These are phyloP conservation scores for Sclerurus mexicanus DNA, from an alignment of 2,113 vertebrate species.

Conservation along the genomic window DNA sequence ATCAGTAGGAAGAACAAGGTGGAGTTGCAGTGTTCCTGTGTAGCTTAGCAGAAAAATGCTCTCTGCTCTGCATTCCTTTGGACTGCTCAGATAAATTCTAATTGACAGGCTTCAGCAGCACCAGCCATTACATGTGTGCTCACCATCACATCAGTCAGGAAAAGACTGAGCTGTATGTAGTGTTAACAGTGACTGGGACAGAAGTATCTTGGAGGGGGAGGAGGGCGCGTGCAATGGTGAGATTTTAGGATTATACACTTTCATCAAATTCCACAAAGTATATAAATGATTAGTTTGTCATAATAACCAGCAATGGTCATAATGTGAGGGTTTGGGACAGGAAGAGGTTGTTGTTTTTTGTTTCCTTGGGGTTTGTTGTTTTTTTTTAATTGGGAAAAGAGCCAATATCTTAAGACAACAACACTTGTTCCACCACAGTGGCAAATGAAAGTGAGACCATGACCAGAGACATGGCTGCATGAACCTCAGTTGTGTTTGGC, in stretches of 20 bases:
- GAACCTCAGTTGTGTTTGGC: accelerated
- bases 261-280: not conserved
- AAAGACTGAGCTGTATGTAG: not conserved
- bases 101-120: not conserved
- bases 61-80: not conserved
- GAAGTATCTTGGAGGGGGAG: not conserved
- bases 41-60: conserved; percentile 40
- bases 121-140: not conserved
- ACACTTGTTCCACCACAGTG: not conserved
- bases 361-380: not conserved
- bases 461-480: not conserved
- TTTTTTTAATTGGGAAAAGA: not conserved
- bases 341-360: not conserved
- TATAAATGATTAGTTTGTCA: not conserved
- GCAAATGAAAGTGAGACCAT: not conserved
- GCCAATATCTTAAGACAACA: not conserved
- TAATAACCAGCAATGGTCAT: not conserved
- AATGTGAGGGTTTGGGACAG: not conserved
- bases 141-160: not conserved
- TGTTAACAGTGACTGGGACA: not conserved
- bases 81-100: conserved; percentile 6
- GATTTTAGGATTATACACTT: not conserved
- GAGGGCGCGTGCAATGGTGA: not conserved
- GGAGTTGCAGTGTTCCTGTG: not conserved
- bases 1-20: conserved; percentile 10